These are phyloP conservation scores for Philotrypesis tridentata DNA, from an alignment of 1,140 invertebrate species.

Conservation along the genomic window DNA sequence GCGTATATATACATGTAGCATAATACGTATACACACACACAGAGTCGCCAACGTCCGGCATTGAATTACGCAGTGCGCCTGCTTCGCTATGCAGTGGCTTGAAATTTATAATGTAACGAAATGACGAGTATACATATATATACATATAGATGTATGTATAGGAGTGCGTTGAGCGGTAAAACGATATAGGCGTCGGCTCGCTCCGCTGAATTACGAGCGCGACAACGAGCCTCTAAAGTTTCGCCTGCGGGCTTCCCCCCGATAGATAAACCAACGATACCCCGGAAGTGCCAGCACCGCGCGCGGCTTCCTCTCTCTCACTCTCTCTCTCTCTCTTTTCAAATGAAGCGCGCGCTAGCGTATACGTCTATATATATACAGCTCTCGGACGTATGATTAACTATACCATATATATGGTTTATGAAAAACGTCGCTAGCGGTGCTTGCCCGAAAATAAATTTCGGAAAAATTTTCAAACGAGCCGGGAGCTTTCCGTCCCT, in stretches of 20 bases:
- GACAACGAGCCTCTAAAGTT: constrained; percentile 23
- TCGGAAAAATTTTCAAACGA: no score
- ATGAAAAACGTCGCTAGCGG: no score
- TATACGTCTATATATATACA: not conserved
- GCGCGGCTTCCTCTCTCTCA: not conserved
- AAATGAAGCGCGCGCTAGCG: not conserved
- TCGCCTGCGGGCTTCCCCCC: constrained; percentile 1
- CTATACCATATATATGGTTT: constrained; percentile 27
- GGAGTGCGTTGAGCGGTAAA: not conserved
- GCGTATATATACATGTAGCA: no score
- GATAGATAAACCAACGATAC: constrained; percentile 8
- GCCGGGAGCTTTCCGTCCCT: no score
- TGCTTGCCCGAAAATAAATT: no score
- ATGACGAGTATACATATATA: not conserved
- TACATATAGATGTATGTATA: not conserved
- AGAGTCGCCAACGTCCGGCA: no score
- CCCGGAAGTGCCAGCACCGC: not conserved
- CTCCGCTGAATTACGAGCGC: constrained; percentile 3
- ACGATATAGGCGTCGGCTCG: not conserved
- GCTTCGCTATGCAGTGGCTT: no score
- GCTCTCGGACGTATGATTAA: constrained; percentile 7
- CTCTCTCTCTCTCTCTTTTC: no score
- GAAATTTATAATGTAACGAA: constrained; percentile 21
- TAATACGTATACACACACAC: no score
- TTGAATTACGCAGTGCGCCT: no score